Evolutionary conservation across 2,797 vertebrate genomes (phyloP).

Genomic region (Arctocebus calabarensis): DNA sequence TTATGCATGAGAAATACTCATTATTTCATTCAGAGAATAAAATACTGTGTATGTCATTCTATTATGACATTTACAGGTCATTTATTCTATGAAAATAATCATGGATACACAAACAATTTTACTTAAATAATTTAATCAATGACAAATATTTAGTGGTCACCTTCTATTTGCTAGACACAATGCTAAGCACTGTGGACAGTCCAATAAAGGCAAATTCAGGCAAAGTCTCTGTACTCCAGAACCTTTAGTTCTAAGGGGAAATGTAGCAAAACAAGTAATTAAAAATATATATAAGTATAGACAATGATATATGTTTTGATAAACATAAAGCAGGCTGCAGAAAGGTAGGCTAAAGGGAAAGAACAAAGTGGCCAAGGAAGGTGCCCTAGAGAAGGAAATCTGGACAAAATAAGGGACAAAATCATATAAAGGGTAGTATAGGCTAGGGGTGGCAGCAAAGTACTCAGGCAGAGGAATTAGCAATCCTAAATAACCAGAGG

Average conservation of each 20-base stretch:
- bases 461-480: background rate
- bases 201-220: background rate
- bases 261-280: background rate
- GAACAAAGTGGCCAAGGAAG: background rate
- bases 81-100: conserved; percentile 20
- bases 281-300: background rate
- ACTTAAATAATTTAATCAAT: background rate
- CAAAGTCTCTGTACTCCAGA: background rate
- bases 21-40: conserved; percentile 15
- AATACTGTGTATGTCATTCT: background rate
- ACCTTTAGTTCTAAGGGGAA: background rate
- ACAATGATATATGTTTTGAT: background rate
- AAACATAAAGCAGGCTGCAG: background rate
- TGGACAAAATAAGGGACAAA: background rate
- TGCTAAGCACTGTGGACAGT: background rate
- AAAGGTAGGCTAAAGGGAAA: background rate
- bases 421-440: rapidly evolving
- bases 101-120: background rate
- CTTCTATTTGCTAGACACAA: background rate
- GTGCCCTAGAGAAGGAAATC: background rate
- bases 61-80: background rate
- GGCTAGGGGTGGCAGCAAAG: background rate
- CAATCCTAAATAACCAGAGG: background rate
- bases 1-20: background rate
- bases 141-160: background rate